phyloP scores from a whole-genome alignment of 1,140 invertebrate genomes.

The Drosophila parvula region DNA sequence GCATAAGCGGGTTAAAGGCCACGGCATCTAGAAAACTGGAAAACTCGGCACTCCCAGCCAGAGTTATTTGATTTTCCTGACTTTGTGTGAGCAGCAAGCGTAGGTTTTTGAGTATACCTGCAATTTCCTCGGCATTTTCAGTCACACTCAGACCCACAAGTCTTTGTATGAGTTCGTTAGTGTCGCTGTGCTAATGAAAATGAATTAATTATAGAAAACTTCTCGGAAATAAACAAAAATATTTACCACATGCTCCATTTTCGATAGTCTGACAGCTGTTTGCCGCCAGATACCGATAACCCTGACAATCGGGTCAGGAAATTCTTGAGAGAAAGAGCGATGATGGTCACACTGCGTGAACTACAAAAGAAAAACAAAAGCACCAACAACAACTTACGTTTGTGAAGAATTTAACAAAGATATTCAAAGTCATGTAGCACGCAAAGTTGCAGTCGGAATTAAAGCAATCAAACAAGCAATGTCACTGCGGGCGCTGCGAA shows the following conservation, averaged over 20 bases:
- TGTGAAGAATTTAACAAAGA: slow-evolving; percentile 10
- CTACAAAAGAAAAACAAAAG: slow-evolving; percentile 34
- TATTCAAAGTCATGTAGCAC: slow-evolving; percentile 47
- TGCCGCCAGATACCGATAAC: slow-evolving; percentile 19
- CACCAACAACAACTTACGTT: slow-evolving; percentile 2
- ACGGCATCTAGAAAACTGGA: slow-evolving; percentile 44
- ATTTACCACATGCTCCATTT: slow-evolving; percentile 62
- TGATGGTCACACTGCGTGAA: slow-evolving; percentile 15
- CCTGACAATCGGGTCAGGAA: slow-evolving; percentile 14
- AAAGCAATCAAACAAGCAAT: slow-evolving; percentile 57
- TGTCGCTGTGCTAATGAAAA: slow-evolving; percentile 32
- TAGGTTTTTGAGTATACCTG: slow-evolving; percentile 31
- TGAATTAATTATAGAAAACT: not conserved
- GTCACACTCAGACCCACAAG: slow-evolving; percentile 6
- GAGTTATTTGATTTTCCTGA: slow-evolving; percentile 28
- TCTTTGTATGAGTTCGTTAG: slow-evolving; percentile 23
- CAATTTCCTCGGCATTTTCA: slow-evolving; percentile 45
- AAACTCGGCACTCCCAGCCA: slow-evolving; percentile 42
- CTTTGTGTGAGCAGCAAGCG: slow-evolving; percentile 54
- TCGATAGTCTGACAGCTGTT: slow-evolving; percentile 14
- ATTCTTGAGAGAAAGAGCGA: slow-evolving; percentile 7
- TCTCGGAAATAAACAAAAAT: slow-evolving; percentile 13
- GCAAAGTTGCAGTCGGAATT: slow-evolving; percentile 10
- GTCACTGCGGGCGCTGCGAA: slow-evolving; percentile 81
- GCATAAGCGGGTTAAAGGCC: slow-evolving; percentile 50